A percentile compares a stretch with the other conserved stretches of the same genome.
Evolutionary conservation across 2,113 vertebrate species (phyloP).

Genomic region (Ceratotherium simum): DNA sequence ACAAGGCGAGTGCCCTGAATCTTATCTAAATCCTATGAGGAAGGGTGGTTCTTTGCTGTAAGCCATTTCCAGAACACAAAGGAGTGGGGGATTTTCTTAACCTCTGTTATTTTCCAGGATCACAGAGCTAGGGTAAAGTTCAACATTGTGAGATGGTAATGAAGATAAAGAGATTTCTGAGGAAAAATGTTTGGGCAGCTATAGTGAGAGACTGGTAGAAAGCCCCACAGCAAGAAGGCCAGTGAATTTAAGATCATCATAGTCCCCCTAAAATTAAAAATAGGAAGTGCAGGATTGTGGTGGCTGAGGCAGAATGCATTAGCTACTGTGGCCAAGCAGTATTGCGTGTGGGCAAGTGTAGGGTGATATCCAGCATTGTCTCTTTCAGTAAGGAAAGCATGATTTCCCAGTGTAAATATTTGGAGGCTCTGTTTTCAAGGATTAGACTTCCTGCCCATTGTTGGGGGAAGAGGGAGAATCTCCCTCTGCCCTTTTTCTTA

Average conservation of each 20-base stretch:
- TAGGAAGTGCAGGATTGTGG: neutral
- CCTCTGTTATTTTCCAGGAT: neutral
- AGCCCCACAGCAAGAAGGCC: neutral
- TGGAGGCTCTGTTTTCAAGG: neutral
- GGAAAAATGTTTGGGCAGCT: neutral
- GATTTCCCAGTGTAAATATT: neutral
- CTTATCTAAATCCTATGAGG: neutral
- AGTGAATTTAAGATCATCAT: neutral
- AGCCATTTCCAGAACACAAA: conserved; percentile 30
- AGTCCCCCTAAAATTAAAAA: conserved; percentile 2
- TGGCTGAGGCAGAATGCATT: neutral
- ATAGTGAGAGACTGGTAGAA: neutral
- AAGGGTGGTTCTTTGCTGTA: conserved; percentile 1
- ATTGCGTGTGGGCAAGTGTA: neutral
- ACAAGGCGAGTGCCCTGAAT: neutral
- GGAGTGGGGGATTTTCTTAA: neutral
- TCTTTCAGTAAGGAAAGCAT: neutral
- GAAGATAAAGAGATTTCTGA: neutral
- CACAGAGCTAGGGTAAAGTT: neutral
- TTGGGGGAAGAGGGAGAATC: too few species aligned
- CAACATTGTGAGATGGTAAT: neutral
- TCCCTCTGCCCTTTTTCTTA: too few species aligned
- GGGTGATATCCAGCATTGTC: neutral
- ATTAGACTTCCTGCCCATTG: neutral
- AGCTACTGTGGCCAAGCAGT: neutral